Percentiles rank a stretch among this genome's conserved stretches.
phyloP scores from a whole-genome alignment of 2,888 invertebrate genomes.

The Nysson spinosus region DNA sequence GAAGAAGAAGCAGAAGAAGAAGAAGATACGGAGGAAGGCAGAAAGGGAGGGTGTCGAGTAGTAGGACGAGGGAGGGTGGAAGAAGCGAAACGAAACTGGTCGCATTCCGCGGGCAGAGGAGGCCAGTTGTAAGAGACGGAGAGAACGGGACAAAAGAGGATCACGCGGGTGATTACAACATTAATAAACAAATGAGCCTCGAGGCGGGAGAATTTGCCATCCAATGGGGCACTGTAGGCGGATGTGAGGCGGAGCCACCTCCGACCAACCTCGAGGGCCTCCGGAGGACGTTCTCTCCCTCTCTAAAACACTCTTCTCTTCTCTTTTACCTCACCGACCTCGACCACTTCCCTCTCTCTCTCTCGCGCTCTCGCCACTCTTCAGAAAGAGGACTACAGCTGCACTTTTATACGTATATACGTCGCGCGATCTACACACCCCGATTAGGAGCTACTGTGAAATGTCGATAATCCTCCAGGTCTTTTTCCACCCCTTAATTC shows the following conservation, averaged over 20 bases:
- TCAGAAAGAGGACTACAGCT: constrained; percentile 26
- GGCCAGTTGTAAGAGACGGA: constrained; percentile 51
- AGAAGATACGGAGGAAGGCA: constrained; percentile 33
- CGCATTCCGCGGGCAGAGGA: constrained; percentile 72
- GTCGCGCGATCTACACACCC: constrained; percentile 34
- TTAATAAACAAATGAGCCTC: constrained; percentile 78
- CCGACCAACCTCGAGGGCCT: constrained; percentile 69
- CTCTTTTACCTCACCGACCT: too few relatives aligned
- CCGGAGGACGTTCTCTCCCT: constrained; percentile 55
- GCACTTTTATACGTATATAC: constrained; percentile 50
- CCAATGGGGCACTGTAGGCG: constrained; percentile 74
- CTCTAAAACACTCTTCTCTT: constrained; percentile 50
- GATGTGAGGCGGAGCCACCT: constrained; percentile 70
- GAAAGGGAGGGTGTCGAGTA: too few relatives aligned
- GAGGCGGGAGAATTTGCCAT: constrained; percentile 72
- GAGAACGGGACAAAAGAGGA: constrained; percentile 75
- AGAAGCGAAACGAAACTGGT: constrained; percentile 72
- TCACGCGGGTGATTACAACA: constrained; percentile 77
- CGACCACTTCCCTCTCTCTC: too few relatives aligned
- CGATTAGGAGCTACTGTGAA: constrained; percentile 34
- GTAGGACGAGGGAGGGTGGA: constrained; percentile 63
- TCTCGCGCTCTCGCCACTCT: constrained; percentile 31
- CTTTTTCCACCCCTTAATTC: not conserved
- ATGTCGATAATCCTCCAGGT: constrained; percentile 19
- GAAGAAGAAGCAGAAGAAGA: constrained; percentile 27